A percentile compares a stretch with the other conserved stretches of the same genome.
These are phyloP conservation scores for Silurus lanzhouensis DNA, from an alignment of 2,797 vertebrate genomes.

Conservation along the genomic window DNA sequence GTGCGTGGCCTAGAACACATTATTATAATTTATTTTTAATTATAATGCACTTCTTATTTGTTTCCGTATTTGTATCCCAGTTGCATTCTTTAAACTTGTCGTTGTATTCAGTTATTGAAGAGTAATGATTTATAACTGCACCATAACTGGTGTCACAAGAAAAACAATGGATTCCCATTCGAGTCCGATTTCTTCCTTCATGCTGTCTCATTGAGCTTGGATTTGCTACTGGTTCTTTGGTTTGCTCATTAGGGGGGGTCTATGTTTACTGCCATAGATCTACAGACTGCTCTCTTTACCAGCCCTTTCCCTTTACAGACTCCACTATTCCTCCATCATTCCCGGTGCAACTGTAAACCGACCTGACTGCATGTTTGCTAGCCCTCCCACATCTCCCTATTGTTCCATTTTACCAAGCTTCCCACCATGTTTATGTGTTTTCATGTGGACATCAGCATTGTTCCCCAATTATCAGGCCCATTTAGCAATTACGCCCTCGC, in stretches of 20 bases:
- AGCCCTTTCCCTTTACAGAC: not conserved
- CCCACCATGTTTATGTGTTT: constrained; percentile 52
- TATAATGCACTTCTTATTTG: not conserved
- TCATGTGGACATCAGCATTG: constrained; percentile 50
- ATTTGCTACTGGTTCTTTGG: not conserved
- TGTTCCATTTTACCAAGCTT: constrained; percentile 40
- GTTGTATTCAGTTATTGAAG: not conserved
- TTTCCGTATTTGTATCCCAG: not conserved
- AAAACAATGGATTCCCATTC: not conserved
- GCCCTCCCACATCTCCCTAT: not conserved
- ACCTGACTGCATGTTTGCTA: not conserved
- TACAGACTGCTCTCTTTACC: not conserved
- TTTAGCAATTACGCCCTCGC: constrained; percentile 57
- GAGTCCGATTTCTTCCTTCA: not conserved
- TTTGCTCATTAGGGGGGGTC: not conserved
- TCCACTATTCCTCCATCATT: not conserved
- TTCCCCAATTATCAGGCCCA: constrained; percentile 56
- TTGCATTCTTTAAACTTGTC: not conserved
- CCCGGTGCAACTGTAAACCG: not conserved
- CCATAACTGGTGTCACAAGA: not conserved
- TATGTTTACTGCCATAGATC: not conserved
- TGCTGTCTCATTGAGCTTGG: not conserved
- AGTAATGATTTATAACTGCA: not conserved
- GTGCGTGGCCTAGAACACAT: not conserved
- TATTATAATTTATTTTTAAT: not conserved